Conservation (phyloP, 2,113 vertebrate species). For the Pseudolaguvia tuberculata region DNA sequence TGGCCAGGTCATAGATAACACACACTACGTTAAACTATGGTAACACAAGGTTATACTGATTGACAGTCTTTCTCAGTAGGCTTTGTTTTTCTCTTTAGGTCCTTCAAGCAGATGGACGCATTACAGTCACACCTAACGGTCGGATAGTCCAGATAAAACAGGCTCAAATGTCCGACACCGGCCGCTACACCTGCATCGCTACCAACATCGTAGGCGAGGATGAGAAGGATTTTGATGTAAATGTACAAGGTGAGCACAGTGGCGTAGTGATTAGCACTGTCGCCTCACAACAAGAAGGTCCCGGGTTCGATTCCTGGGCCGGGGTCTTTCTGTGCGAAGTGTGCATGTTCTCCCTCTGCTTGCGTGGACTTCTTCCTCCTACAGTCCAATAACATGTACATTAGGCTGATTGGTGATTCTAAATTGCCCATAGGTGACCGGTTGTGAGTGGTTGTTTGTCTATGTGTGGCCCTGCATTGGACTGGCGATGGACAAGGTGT, state of each 20-base stretch:
- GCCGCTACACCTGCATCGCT: slow-evolving; percentile 90
- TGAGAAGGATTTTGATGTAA: slow-evolving; percentile 98
- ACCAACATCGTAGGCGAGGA: slow-evolving; percentile 93
- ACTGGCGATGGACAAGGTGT: too few species aligned
- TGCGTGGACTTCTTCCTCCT: too few species aligned
- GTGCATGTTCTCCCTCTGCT: too few species aligned
- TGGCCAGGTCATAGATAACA: slow-evolving; percentile 75
- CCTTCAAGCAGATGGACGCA: slow-evolving; percentile 69
- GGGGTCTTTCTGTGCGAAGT: too few species aligned
- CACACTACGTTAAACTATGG: neutral
- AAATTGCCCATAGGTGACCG: too few species aligned
- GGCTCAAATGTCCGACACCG: slow-evolving; percentile 85
- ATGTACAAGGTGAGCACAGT: slow-evolving; percentile 92
- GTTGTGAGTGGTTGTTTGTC: too few species aligned
- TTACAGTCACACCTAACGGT: slow-evolving; percentile 75
- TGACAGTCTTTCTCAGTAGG: neutral
- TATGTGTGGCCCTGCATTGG: too few species aligned
- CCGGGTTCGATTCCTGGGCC: too few species aligned
- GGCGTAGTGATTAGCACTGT: too few species aligned
- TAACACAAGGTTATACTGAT: neutral
- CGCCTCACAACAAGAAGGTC: too few species aligned
- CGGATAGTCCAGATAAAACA: slow-evolving; percentile 80
- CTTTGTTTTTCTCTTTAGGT: slow-evolving; percentile 64
- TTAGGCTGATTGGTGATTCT: too few species aligned
- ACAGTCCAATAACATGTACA: too few species aligned